Evolutionary conservation across 1,140 invertebrate genomes (phyloP).

Genomic region (Atopsyche davidsoni): DNA sequence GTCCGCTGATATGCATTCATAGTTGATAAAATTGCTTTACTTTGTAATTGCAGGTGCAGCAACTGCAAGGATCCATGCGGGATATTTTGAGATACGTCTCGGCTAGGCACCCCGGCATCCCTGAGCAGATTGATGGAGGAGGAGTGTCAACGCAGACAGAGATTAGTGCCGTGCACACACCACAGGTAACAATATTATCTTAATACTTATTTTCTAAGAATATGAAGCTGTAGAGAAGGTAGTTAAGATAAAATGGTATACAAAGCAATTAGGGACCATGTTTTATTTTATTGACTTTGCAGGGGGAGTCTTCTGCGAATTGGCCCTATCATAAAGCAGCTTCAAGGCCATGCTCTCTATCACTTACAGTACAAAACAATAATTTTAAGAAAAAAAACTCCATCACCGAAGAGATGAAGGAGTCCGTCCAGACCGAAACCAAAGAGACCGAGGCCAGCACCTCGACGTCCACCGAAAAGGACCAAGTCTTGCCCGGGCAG

Average conservation of each 20-base stretch:
- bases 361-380: conserved; percentile 28
- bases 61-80: conserved; percentile 68
- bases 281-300: conserved; percentile 1
- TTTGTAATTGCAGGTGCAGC: conserved; percentile 53
- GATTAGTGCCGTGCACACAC: conserved; percentile 67
- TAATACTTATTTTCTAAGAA: too few species aligned
- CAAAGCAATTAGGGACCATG: too few species aligned
- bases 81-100: conserved; percentile 66
- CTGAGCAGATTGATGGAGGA: conserved; percentile 39
- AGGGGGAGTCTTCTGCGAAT: conserved; percentile 23
- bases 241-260: too few species aligned
- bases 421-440: conserved; percentile 17
- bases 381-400: conserved; percentile 23
- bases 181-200: conserved; percentile 56
- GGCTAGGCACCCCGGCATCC: conserved; percentile 36
- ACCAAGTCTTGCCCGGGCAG: conserved; percentile 19
- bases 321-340: conserved; percentile 28
- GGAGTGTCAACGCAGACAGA: conserved; percentile 70
- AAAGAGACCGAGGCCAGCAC: conserved; percentile 15
- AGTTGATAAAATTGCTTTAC: neutral
- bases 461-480: conserved; percentile 12
- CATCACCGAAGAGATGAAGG: conserved; percentile 15
- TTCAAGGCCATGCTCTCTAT: conserved; percentile 26
- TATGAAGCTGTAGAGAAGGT: too few species aligned
- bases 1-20: neutral